Evolutionary conservation across 2,888 invertebrate genomes (phyloP), one percentile per base, ranked within the genome.

Genomic region (Scaptomyza tumidula): DNA sequence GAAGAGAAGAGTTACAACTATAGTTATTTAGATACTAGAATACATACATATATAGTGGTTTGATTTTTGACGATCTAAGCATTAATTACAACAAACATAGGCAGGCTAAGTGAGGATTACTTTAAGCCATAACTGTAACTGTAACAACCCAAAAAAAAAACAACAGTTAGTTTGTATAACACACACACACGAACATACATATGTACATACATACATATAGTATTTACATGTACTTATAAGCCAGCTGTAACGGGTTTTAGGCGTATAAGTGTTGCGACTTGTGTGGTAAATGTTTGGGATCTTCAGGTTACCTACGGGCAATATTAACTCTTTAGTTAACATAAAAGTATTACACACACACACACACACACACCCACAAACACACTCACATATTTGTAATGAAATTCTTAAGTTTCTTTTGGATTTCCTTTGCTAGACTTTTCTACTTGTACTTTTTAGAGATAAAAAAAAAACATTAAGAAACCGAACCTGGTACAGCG

Each of bases 191-290:
- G 60, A 33, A 64, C 53, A 56, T 48, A 69, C 55, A 73, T 27
- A 80, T 46, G 63, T 43, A 71, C 41, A 62, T 46, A 73, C 44
- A 62, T 43, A 53, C 43, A 72, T 52, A 56, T 66, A 72, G 52
- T 62, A 64, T 41, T 52, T 48, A 58, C 43, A 70, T 70, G 68
- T 67, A 78, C 78, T 79, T 74, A 64, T 80, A 78, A 73, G 60
- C 63, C 81, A 80, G 73, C 54, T 78, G 73, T 81, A 83, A 81
- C 76, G 69, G 57, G 71, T 75, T 64, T 85, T 87, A 87, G 85
- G 68, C 79, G 54, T 81, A 71, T 86, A 83, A 82, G 86, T 82
- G 82, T 86, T 82, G 86, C 84, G 61, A 75, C 67, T 80, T 83
- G 61, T 60, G 60, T 61, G 60, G 53, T 54, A 56, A 41, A 41